Conservation (phyloP, 92 coral and sea anemone species). For the Zoanthus gigantus region DNA sequence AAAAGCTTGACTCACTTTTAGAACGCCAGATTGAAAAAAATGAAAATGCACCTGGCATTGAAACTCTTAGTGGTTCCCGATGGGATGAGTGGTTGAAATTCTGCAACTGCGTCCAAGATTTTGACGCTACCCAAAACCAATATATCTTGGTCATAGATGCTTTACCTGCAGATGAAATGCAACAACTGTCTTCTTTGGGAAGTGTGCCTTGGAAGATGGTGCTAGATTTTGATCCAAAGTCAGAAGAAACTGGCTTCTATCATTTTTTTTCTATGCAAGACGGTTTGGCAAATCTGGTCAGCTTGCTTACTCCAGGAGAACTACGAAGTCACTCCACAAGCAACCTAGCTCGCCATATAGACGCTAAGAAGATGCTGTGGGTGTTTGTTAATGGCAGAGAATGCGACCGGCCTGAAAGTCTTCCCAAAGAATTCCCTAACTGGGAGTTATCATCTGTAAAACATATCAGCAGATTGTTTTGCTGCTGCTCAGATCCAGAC, state of each 20-base stretch:
- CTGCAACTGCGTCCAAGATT: constrained; percentile 67
- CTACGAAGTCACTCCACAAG: constrained; percentile 52
- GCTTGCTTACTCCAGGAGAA: constrained; percentile 85
- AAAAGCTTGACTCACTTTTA: constrained; percentile 38
- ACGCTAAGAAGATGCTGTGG: constrained; percentile 81
- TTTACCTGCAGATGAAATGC: constrained; percentile 56
- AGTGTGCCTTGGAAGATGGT: constrained; percentile 93
- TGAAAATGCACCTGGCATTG: not conserved
- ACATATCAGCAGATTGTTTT: constrained; percentile 71
- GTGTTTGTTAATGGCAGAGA: constrained; percentile 87
- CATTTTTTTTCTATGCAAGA: constrained; percentile 61
- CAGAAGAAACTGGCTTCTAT: constrained; percentile 86
- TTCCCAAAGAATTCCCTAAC: constrained; percentile 55
- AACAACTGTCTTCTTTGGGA: constrained; percentile 69
- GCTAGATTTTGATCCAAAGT: constrained; percentile 82
- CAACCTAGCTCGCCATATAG: constrained; percentile 75
- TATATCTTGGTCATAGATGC: constrained; percentile 82
- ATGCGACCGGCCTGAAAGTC: constrained; percentile 69
- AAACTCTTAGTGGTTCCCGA: constrained; percentile 56
- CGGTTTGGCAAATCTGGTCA: constrained; percentile 68
- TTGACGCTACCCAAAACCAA: constrained; percentile 73
- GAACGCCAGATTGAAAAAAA: not conserved
- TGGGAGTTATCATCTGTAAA: constrained; percentile 82
- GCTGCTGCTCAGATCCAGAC: constrained; percentile 86
- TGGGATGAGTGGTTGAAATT: constrained; percentile 88